Conservation (phyloP, 2,888 invertebrate species). For the Troglohyphantes excavatus region DNA sequence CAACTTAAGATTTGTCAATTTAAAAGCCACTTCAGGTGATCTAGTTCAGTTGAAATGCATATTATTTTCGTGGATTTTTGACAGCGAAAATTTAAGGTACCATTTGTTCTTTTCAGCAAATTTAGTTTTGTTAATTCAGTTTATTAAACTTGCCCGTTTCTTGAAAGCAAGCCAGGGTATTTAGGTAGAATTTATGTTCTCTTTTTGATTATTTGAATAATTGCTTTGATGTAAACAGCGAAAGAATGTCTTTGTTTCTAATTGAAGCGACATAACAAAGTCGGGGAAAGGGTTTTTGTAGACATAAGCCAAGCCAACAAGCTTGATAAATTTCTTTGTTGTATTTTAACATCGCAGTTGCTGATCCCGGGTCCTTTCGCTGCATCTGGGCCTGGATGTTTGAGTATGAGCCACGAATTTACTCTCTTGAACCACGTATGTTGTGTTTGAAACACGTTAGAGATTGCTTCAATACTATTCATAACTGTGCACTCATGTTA, state of each 20-base stretch:
- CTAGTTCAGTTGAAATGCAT: background rate
- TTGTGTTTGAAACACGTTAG: too few relatives aligned
- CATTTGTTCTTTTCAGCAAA: background rate
- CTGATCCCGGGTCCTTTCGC: too few relatives aligned
- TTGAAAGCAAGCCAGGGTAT: background rate
- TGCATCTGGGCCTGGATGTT: too few relatives aligned
- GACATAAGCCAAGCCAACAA: background rate
- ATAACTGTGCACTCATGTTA: too few relatives aligned
- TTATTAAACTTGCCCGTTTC: background rate
- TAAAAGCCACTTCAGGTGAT: background rate
- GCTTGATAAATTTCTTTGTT: background rate
- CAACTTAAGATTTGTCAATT: conserved; percentile 46
- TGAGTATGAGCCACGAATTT: too few relatives aligned
- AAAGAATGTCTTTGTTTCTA: conserved; percentile 5
- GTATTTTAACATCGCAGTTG: background rate
- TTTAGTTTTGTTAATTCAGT: background rate
- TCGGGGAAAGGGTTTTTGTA: background rate
- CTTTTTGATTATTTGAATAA: conserved; percentile 5
- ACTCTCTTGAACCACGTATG: too few relatives aligned
- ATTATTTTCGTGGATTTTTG: background rate
- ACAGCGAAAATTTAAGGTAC: background rate
- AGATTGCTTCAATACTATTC: too few relatives aligned
- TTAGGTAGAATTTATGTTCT: background rate
- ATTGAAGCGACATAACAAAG: conserved; percentile 6
- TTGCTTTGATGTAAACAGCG: background rate